Evolutionary conservation across 1,140 invertebrate species (phyloP), one percentile per base, ranked within the genome.

Genomic region (Lepidostoma basale): DNA sequence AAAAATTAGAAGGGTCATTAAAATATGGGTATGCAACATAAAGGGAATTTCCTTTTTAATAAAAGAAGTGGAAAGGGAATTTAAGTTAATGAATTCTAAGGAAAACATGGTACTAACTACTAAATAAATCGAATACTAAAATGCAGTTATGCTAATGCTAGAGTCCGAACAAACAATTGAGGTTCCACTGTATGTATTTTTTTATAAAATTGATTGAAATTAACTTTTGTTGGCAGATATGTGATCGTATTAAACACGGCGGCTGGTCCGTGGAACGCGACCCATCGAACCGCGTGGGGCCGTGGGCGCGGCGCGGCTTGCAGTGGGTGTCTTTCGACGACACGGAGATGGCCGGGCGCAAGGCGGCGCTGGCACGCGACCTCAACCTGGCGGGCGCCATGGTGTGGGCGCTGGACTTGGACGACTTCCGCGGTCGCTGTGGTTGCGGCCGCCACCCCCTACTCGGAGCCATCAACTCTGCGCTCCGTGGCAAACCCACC

Each of bases 271-370:
- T 92, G 3, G 83, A 86, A 3, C 81, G 85, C 69, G 89, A 90
- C 74, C 81, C 84, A 0, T 69, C 84, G 47, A 85, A 87, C 20
- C 76, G 85, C 20, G 88, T 91, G 59, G 93, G 92, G 3, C 90
- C 92, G 1, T 93, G 89, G 76, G 90, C 90, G 0, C 86, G 85
- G 39, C 84, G 80, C 56, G 89, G 87, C 0, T 86, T 88, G 62
- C 92, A 95, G 77, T 95, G 93, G 93, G 89, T 92, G 1, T 88
- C 90, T 0, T 96, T 90, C 75, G 89, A 95, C 73, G 90, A 92
- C 76, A 85, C 89, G 2, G 80, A 84, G 1, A 90, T 89, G 65
- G 86, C 90, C 45, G 79, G 84, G 25, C 80, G 84, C 58, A 83
- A 85, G 72, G 77, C 87, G 0, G 80, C 87, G 45, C 83, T 88